Evolutionary conservation across 2,888 invertebrate species (phyloP).

Genomic region (Osmoderma eremita): DNA sequence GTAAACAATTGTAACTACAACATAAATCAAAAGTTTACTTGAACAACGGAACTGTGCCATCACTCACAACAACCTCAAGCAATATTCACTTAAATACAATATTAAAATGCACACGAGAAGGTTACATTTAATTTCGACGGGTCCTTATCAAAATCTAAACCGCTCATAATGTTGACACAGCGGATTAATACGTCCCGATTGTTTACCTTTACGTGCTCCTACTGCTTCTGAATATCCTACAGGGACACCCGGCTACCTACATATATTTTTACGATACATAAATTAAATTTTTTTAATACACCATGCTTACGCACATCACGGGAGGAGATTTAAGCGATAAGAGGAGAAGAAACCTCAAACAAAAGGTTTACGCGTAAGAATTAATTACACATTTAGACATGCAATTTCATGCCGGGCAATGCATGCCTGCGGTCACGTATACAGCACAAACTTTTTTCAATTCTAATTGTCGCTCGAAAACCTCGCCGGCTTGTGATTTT

Average conservation of each 20-base stretch:
- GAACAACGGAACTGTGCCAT: too few species aligned
- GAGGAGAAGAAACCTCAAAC: constrained; percentile 7
- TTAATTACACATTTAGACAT: constrained; percentile 32
- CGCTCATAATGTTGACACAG: constrained; percentile 6
- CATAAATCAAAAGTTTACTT: too few species aligned
- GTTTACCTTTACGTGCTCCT: constrained; percentile 14
- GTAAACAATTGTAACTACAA: too few species aligned
- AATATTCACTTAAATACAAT: background rate
- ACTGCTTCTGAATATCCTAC: background rate
- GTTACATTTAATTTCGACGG: background rate
- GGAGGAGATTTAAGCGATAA: constrained; percentile 12
- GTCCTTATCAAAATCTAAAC: constrained; percentile 1
- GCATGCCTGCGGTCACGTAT: constrained; percentile 56
- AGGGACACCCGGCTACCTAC: constrained; percentile 1
- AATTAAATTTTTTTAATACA: background rate
- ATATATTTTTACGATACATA: background rate
- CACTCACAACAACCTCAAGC: background rate
- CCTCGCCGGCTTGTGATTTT: constrained; percentile 38
- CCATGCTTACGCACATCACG: background rate
- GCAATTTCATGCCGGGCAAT: constrained; percentile 39
- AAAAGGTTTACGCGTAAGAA: constrained; percentile 27
- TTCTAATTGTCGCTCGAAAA: constrained; percentile 42
- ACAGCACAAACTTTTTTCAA: constrained; percentile 44
- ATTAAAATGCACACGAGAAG: background rate
- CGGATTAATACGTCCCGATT: constrained; percentile 7